Conservation (phyloP, 2,113 vertebrate genomes). For the Mesembrinibis cayennensis region DNA sequence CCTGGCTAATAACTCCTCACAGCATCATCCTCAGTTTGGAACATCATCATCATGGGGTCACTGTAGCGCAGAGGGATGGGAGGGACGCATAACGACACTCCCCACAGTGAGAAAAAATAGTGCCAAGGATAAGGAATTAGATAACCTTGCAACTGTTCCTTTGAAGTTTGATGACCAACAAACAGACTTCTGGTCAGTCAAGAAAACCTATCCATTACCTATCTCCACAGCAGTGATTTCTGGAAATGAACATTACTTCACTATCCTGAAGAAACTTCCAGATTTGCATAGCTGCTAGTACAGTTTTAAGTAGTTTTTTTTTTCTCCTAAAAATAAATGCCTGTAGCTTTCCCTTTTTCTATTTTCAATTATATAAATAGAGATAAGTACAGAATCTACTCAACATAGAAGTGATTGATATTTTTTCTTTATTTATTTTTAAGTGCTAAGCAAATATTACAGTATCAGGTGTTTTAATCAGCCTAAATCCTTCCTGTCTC, state of each 20-base stretch:
- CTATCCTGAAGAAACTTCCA: neutral
- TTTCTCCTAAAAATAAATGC: neutral
- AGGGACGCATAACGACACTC: neutral
- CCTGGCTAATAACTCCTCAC: neutral
- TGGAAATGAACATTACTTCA: neutral
- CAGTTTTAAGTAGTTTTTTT: neutral
- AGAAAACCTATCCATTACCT: neutral
- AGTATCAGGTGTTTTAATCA: neutral
- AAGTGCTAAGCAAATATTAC: neutral
- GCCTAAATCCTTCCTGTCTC: neutral
- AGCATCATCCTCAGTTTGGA: neutral
- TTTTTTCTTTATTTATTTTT: neutral
- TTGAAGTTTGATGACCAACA: neutral
- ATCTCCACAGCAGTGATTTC: neutral
- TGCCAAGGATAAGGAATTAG: neutral
- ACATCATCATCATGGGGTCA: rapidly evolving
- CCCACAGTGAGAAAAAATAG: neutral
- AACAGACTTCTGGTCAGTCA: neutral
- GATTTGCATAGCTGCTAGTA: neutral
- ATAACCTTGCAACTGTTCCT: neutral
- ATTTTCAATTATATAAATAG: neutral
- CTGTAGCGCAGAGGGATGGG: neutral
- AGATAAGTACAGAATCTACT: neutral
- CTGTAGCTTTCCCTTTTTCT: neutral
- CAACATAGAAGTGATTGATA: neutral